These are phyloP conservation scores for Potorous gilbertii DNA, from an alignment of 2,797 vertebrate species.

Conservation along the genomic window DNA sequence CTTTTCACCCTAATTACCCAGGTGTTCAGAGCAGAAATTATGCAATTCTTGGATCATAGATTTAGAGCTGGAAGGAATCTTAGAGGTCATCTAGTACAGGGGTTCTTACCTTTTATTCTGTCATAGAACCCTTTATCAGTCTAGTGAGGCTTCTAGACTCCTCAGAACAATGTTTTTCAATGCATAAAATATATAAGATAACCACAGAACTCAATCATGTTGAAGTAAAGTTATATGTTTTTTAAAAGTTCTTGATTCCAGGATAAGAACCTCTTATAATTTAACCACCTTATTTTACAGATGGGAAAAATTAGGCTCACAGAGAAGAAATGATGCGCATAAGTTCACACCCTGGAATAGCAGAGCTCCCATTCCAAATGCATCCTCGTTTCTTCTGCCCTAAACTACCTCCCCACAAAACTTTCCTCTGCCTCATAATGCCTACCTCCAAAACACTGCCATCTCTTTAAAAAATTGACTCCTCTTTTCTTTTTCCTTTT, in stretches of 20 bases:
- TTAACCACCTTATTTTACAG: not conserved
- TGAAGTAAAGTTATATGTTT: not conserved
- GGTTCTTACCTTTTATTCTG: not conserved
- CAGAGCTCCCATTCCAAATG: not conserved
- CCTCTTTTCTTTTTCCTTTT: not conserved
- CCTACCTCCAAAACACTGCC: not conserved
- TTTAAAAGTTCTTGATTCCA: not conserved
- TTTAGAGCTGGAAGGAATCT: not conserved
- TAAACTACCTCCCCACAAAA: not conserved
- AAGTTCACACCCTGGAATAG: not conserved
- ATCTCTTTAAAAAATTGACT: not conserved
- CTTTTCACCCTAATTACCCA: constrained; percentile 70
- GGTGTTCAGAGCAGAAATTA: constrained; percentile 57
- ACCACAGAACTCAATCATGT: not conserved
- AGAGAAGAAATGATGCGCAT: not conserved
- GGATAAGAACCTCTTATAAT: not conserved
- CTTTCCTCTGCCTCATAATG: not conserved
- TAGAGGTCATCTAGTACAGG: not conserved
- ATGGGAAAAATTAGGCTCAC: not conserved
- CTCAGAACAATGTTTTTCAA: not conserved
- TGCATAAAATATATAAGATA: not conserved
- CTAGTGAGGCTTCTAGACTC: not conserved
- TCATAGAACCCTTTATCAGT: not conserved
- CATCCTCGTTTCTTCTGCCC: not conserved
- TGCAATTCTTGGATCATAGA: not conserved